Base-by-base conservation (phyloP, 2,797 vertebrate species). In the Macropus fuliginosus region DNA sequence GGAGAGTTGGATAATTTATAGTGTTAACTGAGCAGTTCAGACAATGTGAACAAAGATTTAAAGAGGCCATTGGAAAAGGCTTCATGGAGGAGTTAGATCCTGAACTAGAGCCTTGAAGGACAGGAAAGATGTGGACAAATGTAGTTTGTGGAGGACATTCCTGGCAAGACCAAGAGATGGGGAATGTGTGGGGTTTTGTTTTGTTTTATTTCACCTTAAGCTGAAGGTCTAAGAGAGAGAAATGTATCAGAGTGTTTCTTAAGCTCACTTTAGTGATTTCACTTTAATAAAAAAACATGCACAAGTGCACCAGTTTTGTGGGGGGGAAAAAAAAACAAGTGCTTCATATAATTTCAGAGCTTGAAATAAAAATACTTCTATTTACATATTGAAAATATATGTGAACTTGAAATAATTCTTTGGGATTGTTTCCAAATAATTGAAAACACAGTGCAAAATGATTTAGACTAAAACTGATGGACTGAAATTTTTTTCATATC, bases 331-430 rank as follows among this genome's bases (percentile, higher is more conserved):
- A 89, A 93, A 55, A 24, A 74, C 27, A 56, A 91, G 93, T 62
- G 29, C 66, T 18, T 95, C 46, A 57, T 90, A n/a, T 94, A 91
- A 91, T 92, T 93, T 97, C n/a, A 94, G 95, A 92, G 90, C 91
- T 56, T 10, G 94, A 95, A 94, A 92, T 81, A 50, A 94, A 90
- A 94, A 90, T 94, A 56, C 54, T 57, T 94, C 93, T 8, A 54
- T 28, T 96, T 28, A 16, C 3, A 57, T 93, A 92, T 29, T 95
- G 91, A 95, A 98, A 95, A 97, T 52, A 93, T 46, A 92, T 24
- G 93, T 91, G 40, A 96, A 90, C 28, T 56, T 56, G 56, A 90
- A 92, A 95, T 94, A 87, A 81, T 10, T 87, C 40, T 87, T 55
- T 95, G 95, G 59, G 28, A 56, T 8, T 81, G 40, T 13, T 96